phyloP scores from a whole-genome alignment of 2,113 vertebrate species.

The Micronycteris hirsuta region DNA sequence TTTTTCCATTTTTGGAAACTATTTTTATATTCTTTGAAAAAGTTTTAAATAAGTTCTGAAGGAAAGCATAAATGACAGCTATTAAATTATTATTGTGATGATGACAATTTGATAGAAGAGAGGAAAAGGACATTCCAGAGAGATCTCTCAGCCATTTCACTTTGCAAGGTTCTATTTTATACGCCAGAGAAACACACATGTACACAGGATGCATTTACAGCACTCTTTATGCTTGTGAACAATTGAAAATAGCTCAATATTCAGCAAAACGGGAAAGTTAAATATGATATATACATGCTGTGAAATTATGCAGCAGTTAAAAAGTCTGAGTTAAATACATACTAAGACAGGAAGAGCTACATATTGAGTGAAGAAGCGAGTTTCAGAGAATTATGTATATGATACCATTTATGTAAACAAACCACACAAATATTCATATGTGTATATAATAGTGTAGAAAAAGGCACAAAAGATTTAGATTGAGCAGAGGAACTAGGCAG shows the following conservation, averaged over 20 bases:
- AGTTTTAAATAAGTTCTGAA: background rate
- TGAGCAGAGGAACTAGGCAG: background rate
- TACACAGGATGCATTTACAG: background rate
- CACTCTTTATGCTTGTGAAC: background rate
- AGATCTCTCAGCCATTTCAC: background rate
- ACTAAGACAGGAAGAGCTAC: background rate
- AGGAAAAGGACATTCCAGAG: background rate
- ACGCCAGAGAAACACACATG: background rate
- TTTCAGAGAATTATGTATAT: background rate
- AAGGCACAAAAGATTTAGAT: background rate
- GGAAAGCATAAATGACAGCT: background rate
- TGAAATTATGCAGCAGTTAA: background rate
- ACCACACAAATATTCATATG: background rate
- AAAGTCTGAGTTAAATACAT: background rate
- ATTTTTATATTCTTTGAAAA: background rate
- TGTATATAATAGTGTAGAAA: background rate
- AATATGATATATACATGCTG: rapidly evolving
- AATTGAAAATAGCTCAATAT: background rate
- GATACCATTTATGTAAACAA: background rate
- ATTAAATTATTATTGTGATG: background rate
- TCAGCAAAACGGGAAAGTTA: background rate
- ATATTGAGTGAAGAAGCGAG: background rate
- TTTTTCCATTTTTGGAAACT: background rate
- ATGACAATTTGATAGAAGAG: background rate
- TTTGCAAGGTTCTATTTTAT: background rate